Evolutionary conservation across 1,140 invertebrate genomes (phyloP).

Genomic region (Orussus abietinus): DNA sequence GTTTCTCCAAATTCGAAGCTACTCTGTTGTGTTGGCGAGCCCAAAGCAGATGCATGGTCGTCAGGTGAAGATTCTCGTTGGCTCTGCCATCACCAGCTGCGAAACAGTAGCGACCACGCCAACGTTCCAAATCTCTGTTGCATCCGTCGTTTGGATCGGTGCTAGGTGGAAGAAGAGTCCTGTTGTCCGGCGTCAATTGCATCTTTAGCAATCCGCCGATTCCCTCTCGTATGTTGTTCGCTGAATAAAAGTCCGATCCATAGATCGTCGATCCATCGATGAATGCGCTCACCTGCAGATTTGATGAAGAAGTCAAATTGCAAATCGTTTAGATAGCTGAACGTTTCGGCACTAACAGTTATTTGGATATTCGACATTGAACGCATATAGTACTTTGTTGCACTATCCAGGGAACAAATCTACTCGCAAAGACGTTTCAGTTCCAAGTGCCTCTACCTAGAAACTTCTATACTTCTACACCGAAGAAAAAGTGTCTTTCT

Average conservation of each 20-base stretch:
- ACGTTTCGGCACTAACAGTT: too few relatives aligned
- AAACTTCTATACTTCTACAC: too few relatives aligned
- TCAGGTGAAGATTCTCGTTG: slow-evolving; percentile 79
- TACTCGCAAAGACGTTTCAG: too few relatives aligned
- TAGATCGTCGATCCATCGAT: slow-evolving; percentile 90
- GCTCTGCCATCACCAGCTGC: slow-evolving; percentile 71
- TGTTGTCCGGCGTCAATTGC: slow-evolving; percentile 60
- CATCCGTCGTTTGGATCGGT: slow-evolving; percentile 70
- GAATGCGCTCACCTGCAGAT: slow-evolving; percentile 67
- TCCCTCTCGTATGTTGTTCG: slow-evolving; percentile 56
- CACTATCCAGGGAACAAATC: too few relatives aligned
- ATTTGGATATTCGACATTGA: too few relatives aligned
- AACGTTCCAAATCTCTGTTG: slow-evolving; percentile 63
- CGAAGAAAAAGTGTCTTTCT: too few relatives aligned
- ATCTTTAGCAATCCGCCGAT: slow-evolving; percentile 61
- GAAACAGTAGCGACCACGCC: slow-evolving; percentile 73
- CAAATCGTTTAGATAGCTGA: too few relatives aligned
- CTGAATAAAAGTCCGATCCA: slow-evolving; percentile 59
- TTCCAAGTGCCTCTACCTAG: too few relatives aligned
- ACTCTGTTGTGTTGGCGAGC: slow-evolving; percentile 82
- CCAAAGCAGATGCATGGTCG: slow-evolving; percentile 77
- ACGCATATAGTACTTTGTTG: too few relatives aligned
- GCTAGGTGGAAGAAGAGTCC: slow-evolving; percentile 68
- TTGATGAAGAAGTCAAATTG: too few relatives aligned
- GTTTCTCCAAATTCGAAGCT: slow-evolving; percentile 56